phyloP scores from a whole-genome alignment of 2,888 invertebrate species.

The Xanthorhoe spadicearia region DNA sequence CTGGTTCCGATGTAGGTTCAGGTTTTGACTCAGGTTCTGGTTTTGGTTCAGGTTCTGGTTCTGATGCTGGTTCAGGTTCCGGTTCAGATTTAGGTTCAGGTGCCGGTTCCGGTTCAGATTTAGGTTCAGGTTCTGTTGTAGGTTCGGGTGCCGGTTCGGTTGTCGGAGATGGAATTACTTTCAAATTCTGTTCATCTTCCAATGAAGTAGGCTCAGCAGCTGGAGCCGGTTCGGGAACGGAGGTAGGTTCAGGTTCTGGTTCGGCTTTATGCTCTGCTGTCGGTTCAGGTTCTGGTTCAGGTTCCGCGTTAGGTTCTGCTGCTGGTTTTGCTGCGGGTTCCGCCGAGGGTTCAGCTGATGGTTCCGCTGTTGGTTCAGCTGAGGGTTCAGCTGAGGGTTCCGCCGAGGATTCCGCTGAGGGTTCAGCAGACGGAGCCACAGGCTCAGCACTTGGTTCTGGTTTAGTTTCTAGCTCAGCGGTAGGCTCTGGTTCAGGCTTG shows the following conservation, averaged over 20 bases:
- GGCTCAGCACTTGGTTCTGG: constrained; percentile 45
- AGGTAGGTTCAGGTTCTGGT: background rate
- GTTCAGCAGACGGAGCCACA: constrained; percentile 30
- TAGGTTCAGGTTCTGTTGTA: constrained; percentile 26
- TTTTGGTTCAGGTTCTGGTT: constrained; percentile 46
- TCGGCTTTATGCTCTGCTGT: background rate
- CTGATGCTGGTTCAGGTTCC: constrained; percentile 27
- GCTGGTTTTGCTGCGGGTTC: constrained; percentile 48
- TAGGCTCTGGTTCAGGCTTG: constrained; percentile 49
- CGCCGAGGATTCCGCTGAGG: constrained; percentile 35
- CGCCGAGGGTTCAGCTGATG: constrained; percentile 44
- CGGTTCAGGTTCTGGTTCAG: constrained; percentile 44
- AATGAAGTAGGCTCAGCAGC: constrained; percentile 33
- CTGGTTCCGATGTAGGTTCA: constrained; percentile 11
- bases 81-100: background rate
- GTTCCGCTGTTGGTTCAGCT: constrained; percentile 47
- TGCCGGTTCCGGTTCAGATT: constrained; percentile 19
- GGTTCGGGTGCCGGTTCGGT: constrained; percentile 64
- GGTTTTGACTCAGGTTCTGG: constrained; percentile 62
- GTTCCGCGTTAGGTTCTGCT: constrained; percentile 43
- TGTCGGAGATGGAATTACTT: constrained; percentile 38
- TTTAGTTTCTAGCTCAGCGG: constrained; percentile 34
- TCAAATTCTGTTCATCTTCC: constrained; percentile 15
- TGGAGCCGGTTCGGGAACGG: constrained; percentile 41
- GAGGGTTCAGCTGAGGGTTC: constrained; percentile 34